Base-by-base conservation (phyloP, 2,797 vertebrate species). In the Cercopithecus diana region DNA sequence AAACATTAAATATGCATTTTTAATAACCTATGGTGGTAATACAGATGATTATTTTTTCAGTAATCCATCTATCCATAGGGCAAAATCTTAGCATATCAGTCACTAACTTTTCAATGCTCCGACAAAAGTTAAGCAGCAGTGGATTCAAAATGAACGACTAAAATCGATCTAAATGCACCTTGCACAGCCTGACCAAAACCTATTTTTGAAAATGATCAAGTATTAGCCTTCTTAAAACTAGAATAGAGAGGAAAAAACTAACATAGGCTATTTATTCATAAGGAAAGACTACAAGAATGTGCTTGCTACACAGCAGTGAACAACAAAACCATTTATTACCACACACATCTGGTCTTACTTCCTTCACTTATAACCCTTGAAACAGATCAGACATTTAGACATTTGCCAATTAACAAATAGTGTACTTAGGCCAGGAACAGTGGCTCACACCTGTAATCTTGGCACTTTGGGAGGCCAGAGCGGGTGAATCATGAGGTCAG, bases 1-100 rank as follows among this genome's bases (percentile, higher is more conserved):
- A 80, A 79, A 88, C 4, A 76, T 90, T 70, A 92, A 97, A 88
- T 52, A 89, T 9, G 26, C 50, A 57, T 73, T 95, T 67, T 90
- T 70, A 70, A 80, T 36, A n/a, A 93, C 5, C 15, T 48, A 28
- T 2, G 5, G 57, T n/a, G n/a, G 24, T 83, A 41, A 72, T 58
- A 77, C 26, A 28, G 55, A 64, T 52, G 26, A 94, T 13, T 79
- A 73, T 43, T 28, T 83, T 88, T 90, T 90, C 79, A 91, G 61
- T 67, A 82, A 77, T 90, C 26, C 33, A 80, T 90, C 20, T 33
- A 80, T 41, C 55, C 41, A 77, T 82, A 94, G 45, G 24, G 82
- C 30, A 90, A 96, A 82, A 45, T 43, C 52, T 79, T 89, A 77
- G 57, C n/a, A 87, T 39, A 87, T 58, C 57, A 85, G 11, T 64